Evolutionary conservation across 2,888 invertebrate species (phyloP).

Genomic region (Cephalotes varians): DNA sequence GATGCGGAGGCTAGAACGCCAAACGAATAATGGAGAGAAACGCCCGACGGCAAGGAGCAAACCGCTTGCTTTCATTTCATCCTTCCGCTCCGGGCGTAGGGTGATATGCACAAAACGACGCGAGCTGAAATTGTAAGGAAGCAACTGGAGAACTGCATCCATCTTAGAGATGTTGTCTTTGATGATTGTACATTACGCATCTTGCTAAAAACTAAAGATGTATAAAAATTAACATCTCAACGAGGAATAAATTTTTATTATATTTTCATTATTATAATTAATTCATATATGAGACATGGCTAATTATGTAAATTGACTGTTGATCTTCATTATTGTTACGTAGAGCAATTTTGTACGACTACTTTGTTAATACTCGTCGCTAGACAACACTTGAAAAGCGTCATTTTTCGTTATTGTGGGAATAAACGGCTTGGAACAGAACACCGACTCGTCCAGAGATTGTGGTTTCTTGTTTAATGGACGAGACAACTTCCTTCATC

Average conservation of each 20-base stretch:
- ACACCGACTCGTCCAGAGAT: not conserved
- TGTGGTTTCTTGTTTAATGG: slow-evolving; percentile 46
- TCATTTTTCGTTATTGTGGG: slow-evolving; percentile 13
- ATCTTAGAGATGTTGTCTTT: slow-evolving; percentile 3
- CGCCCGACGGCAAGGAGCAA: slow-evolving; percentile 21
- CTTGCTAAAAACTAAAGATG: not conserved
- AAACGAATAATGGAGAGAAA: slow-evolving; percentile 33
- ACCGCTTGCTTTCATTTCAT: slow-evolving; percentile 25
- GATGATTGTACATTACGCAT: not conserved
- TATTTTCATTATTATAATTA: not conserved
- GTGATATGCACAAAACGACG: slow-evolving; percentile 10
- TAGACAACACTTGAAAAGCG: not conserved
- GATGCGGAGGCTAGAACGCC: slow-evolving; percentile 40
- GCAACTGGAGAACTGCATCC: not conserved
- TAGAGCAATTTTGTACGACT: not conserved
- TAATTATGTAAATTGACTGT: not conserved
- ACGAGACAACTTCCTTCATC: not conserved
- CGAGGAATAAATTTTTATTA: not conserved
- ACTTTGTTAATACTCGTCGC: not conserved
- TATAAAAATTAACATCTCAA: not conserved
- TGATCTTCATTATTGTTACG: not conserved
- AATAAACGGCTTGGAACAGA: not conserved
- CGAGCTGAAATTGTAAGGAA: not conserved
- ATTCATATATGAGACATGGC: not conserved
- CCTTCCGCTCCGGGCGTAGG: slow-evolving; percentile 10